These are phyloP conservation scores for Erinaceus europaeus DNA, from an alignment of 2,113 vertebrate species.

Conservation along the genomic window DNA sequence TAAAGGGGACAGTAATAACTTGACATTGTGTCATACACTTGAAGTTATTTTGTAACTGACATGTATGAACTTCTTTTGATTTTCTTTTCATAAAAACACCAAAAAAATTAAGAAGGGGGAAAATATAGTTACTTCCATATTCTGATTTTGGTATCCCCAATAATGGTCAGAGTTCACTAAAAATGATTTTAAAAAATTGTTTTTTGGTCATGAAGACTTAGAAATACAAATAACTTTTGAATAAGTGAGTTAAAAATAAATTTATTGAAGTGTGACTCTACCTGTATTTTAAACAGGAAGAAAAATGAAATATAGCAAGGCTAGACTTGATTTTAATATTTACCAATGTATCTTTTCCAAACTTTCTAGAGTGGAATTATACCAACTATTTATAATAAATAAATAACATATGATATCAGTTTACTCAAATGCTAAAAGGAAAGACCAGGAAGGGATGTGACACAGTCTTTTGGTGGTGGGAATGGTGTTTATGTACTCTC, in stretches of 20 bases:
- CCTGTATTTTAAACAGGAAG: neutral
- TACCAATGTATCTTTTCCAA: neutral
- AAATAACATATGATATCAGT: too few species aligned
- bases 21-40: neutral
- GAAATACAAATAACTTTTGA: neutral
- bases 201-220: slow-evolving; percentile 10
- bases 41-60: neutral
- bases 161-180: neutral
- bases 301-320: neutral
- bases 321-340: neutral
- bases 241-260: neutral
- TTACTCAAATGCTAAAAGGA: too few species aligned
- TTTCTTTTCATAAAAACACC: neutral
- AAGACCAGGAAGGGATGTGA: too few species aligned
- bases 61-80: neutral
- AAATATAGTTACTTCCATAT: neutral
- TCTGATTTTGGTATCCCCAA: neutral
- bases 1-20: neutral
- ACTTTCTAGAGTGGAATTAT: neutral
- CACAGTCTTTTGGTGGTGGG: too few species aligned
- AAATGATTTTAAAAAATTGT: neutral
- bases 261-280: neutral
- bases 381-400: too few species aligned
- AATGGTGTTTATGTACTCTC: too few species aligned
- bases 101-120: neutral